These are phyloP conservation scores for Tetragnatha montana DNA, from an alignment of 2,888 invertebrate species.

Conservation along the genomic window DNA sequence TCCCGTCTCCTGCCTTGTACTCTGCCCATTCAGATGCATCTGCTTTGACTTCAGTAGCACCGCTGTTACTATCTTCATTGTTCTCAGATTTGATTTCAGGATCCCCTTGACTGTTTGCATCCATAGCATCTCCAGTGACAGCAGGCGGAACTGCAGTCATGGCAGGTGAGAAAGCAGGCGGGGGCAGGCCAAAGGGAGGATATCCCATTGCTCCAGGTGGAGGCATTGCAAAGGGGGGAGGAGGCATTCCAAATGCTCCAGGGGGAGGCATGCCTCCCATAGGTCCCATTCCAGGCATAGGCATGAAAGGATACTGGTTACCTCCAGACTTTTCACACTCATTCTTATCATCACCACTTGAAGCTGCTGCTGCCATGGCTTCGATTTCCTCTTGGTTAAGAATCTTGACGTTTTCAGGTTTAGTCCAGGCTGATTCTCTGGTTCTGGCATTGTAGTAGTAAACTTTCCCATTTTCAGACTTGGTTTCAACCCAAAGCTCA, in stretches of 20 bases:
- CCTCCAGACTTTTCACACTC: slow-evolving; percentile 23
- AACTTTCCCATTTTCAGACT: slow-evolving; percentile 90
- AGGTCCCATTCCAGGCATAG: slow-evolving; percentile 33
- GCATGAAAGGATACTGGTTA: slow-evolving; percentile 56
- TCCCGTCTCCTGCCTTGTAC: slow-evolving; percentile 91
- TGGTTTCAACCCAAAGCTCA: slow-evolving; percentile 96
- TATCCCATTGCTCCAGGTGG: slow-evolving; percentile 76
- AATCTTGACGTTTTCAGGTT: slow-evolving; percentile 84
- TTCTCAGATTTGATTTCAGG: slow-evolving; percentile 33
- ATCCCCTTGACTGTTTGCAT: not conserved
- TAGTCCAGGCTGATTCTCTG: slow-evolving; percentile 97
- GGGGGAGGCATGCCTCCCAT: slow-evolving; percentile 74
- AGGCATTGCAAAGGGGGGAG: slow-evolving; percentile 77
- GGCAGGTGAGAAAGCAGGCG: slow-evolving; percentile 71
- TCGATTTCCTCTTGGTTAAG: slow-evolving; percentile 78
- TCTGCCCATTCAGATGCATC: slow-evolving; percentile 93
- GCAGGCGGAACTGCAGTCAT: slow-evolving; percentile 25
- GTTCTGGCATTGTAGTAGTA: slow-evolving; percentile 97
- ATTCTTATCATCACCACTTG: slow-evolving; percentile 27
- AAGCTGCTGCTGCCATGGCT: slow-evolving; percentile 74
- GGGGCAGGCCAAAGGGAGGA: slow-evolving; percentile 72
- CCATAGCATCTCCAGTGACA: slow-evolving; percentile 38
- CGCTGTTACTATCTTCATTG: not conserved
- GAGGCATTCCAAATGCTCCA: slow-evolving; percentile 81
- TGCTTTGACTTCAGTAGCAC: slow-evolving; percentile 80